These are phyloP conservation scores for Dione vanillae DNA, from an alignment of 2,888 invertebrate species.

Conservation along the genomic window DNA sequence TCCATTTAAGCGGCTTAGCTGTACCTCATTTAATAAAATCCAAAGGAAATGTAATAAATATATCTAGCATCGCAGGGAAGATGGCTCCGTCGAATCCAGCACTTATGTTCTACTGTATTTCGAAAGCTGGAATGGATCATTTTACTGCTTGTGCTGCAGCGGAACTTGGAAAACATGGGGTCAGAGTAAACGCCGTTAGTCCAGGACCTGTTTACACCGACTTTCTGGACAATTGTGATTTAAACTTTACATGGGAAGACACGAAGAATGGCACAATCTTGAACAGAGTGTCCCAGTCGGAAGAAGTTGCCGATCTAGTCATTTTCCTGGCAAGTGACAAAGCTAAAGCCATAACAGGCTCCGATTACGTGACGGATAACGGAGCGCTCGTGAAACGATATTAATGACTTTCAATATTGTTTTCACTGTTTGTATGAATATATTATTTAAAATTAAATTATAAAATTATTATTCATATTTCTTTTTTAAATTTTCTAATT, in stretches of 20 bases:
- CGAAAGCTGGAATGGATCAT: constrained; percentile 55
- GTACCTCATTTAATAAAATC: constrained; percentile 53
- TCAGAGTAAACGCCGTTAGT: constrained; percentile 83
- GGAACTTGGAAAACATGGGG: constrained; percentile 51
- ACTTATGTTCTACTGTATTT: constrained; percentile 47
- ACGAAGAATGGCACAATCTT: constrained; percentile 44
- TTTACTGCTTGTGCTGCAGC: constrained; percentile 52
- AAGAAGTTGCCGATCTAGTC: constrained; percentile 55
- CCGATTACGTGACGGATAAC: constrained; percentile 49
- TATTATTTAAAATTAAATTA: too few relatives aligned
- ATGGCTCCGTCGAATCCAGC: constrained; percentile 25
- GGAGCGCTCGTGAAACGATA: constrained; percentile 37
- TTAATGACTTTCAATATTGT: too few relatives aligned
- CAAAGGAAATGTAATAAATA: constrained; percentile 56
- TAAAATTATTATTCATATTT: too few relatives aligned
- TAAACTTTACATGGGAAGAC: constrained; percentile 42
- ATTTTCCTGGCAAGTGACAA: constrained; percentile 55
- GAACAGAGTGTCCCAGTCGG: constrained; percentile 48
- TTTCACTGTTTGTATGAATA: too few relatives aligned
- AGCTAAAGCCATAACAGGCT: constrained; percentile 53
- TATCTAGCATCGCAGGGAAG: constrained; percentile 51
- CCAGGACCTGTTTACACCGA: constrained; percentile 77
- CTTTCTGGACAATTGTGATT: constrained; percentile 48
- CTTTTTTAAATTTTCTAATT: too few relatives aligned
- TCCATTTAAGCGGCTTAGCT: constrained; percentile 51